These are phyloP conservation scores for Papilio protenor DNA, from an alignment of 2,888 invertebrate species.

Conservation along the genomic window DNA sequence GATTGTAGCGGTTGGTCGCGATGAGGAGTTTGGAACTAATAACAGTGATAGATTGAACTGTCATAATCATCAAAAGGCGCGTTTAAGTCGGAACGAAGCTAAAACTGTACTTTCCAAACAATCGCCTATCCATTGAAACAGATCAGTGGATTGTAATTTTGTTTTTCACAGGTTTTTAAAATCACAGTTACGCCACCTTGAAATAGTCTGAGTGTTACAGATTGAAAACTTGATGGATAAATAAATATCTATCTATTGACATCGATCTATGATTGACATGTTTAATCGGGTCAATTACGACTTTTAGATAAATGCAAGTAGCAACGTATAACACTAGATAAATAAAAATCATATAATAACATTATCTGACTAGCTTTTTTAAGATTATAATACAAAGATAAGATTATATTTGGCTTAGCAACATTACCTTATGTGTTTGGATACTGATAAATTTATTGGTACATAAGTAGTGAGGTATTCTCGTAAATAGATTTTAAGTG, in stretches of 20 bases:
- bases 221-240: slow-evolving; percentile 41
- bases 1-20: too few relatives aligned
- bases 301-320: slow-evolving; percentile 51
- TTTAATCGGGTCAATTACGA: slow-evolving; percentile 61
- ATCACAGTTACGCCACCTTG: neutral
- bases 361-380: slow-evolving; percentile 29
- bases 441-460: slow-evolving; percentile 19
- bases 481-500: slow-evolving; percentile 27
- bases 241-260: slow-evolving; percentile 41
- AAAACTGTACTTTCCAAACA: too few relatives aligned
- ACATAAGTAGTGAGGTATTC: slow-evolving; percentile 23
- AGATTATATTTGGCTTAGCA: slow-evolving; percentile 33
- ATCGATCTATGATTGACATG: slow-evolving; percentile 50
- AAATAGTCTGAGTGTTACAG: slow-evolving; percentile 7
- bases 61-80: too few relatives aligned
- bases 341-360: slow-evolving; percentile 13
- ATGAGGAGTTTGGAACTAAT: too few relatives aligned
- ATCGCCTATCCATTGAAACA: too few relatives aligned
- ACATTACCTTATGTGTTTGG: slow-evolving; percentile 6
- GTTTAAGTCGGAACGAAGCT: too few relatives aligned
- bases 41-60: too few relatives aligned
- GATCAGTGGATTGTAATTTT: too few relatives aligned
- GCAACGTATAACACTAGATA: slow-evolving; percentile 26
- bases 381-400: slow-evolving; percentile 19
- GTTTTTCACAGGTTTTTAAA: neutral